Base-by-base conservation (phyloP, 1,140 invertebrate species). In the Panulirus ornatus region DNA sequence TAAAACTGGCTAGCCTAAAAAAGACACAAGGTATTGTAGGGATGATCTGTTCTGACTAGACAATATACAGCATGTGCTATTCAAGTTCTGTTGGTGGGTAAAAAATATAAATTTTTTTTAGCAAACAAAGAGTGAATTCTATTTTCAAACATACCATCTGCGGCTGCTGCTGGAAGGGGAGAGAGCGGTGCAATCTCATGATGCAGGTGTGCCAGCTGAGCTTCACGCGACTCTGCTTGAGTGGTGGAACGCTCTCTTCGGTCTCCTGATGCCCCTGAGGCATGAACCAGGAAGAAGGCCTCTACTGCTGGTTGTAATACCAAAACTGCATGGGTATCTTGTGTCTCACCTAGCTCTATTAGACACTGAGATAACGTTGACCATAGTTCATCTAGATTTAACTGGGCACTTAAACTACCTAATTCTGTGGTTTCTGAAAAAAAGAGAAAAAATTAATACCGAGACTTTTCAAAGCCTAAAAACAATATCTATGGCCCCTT, bases 261-360 rank as follows among this genome's bases (percentile, higher is more conserved):
- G 42, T 92, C 83, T 47, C 83, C 84, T 6, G 93, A 93, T 54
- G 91, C 91, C 36, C 92, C 92, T 36, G 96, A 96, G 22, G 97
- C 97, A 93, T 98, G 97, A 11, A 98, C 97, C 34, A 98, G 94
- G 94, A 98, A 98, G 94, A 98, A 98, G 30, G 97, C 97, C 93
- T 99, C 98, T 14, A 98, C 98, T 3, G 97, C 97, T 27, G 97
- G 97, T 94, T 97, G 97, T 78, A 99, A 94, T 42, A 98, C 97
- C n/a, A 99, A 94, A 6, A 99, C 97, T 51, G 97, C 97, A 94
- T 98, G 97, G 92, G 97, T 97, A 94, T 99, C 97, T n/a, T 97
- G 97, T 73, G 97, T 97, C 92, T 97, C 96, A 91, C 97, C 97
- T 36, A 98, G 93, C 93, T 97, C 97, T 40, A 96, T 94, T 88